These are phyloP conservation scores for Apotomis betuletana DNA, from an alignment of 2,888 invertebrate species.

Conservation along the genomic window DNA sequence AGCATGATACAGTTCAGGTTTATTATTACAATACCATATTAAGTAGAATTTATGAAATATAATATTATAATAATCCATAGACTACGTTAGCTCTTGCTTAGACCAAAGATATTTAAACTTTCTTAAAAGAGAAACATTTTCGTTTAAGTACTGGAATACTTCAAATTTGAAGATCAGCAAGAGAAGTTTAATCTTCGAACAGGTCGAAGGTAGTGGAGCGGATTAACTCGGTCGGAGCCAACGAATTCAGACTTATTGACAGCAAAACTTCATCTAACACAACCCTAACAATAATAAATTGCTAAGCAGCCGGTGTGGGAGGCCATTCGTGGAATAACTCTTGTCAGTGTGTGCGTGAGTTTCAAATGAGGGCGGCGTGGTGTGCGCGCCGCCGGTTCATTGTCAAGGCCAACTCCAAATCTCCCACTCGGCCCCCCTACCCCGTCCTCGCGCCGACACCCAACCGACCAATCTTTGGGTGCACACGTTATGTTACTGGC, in stretches of 20 bases:
- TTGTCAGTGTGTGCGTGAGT: conserved; percentile 64
- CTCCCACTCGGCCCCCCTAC: conserved; percentile 72
- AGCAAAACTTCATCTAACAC: conserved; percentile 35
- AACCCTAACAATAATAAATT: conserved; percentile 71
- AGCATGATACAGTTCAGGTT: no score
- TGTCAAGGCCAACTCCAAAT: conserved; percentile 83
- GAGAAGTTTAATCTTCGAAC: neutral
- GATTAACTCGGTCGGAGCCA: neutral
- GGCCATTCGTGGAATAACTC: conserved; percentile 76
- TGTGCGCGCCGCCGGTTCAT: conserved; percentile 81
- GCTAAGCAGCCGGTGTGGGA: conserved; percentile 44
- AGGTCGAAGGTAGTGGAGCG: neutral
- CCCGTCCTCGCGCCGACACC: conserved; percentile 62
- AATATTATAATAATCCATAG: no score
- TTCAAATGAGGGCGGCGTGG: conserved; percentile 61
- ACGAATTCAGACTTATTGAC: conserved; percentile 2
- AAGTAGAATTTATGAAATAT: no score
- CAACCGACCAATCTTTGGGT: conserved; percentile 67
- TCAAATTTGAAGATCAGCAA: neutral
- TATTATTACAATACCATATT: neutral
- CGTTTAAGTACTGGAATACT: no score
- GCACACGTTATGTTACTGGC: conserved; percentile 62
- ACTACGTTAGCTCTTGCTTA: no score
- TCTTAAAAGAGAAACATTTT: no score
- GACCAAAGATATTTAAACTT: no score